Evolutionary conservation across 1,140 invertebrate genomes (phyloP).

Genomic region (Battus philenor): DNA sequence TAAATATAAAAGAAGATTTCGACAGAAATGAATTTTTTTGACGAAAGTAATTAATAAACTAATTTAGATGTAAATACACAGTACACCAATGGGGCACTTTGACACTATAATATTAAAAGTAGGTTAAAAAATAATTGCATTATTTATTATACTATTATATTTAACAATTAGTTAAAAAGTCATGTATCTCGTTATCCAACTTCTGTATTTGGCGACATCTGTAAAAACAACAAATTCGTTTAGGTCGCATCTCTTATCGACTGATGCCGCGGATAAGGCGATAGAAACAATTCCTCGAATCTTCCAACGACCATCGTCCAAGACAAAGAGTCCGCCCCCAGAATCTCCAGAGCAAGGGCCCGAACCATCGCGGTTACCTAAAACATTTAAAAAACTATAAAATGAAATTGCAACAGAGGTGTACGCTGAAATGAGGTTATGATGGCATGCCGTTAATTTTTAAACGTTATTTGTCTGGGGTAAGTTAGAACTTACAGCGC

Average conservation of each 20-base stretch:
- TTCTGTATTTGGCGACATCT: constrained; percentile 55
- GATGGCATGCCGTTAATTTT: no score
- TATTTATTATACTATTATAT: no score
- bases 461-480: no score
- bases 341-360: constrained; percentile 79
- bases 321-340: constrained; percentile 76
- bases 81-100: no score
- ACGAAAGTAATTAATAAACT: no score
- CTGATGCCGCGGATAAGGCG: constrained; percentile 47
- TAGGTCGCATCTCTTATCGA: constrained; percentile 53
- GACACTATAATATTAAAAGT: no score
- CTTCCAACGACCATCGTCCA: constrained; percentile 57
- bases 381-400: constrained; percentile 8
- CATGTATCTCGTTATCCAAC: constrained; percentile 54
- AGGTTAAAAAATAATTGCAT: no score
- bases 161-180: constrained; percentile 6
- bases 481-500: no score
- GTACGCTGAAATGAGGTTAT: no score
- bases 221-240: constrained; percentile 68
- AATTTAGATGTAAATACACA: no score
- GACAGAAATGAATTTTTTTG: no score
- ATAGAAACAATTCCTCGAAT: constrained; percentile 70
- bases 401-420: not conserved
- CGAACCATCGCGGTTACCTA: constrained; percentile 68
- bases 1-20: no score